Conservation (phyloP, 1,140 invertebrate species). For the Spodoptera frugiperda region DNA sequence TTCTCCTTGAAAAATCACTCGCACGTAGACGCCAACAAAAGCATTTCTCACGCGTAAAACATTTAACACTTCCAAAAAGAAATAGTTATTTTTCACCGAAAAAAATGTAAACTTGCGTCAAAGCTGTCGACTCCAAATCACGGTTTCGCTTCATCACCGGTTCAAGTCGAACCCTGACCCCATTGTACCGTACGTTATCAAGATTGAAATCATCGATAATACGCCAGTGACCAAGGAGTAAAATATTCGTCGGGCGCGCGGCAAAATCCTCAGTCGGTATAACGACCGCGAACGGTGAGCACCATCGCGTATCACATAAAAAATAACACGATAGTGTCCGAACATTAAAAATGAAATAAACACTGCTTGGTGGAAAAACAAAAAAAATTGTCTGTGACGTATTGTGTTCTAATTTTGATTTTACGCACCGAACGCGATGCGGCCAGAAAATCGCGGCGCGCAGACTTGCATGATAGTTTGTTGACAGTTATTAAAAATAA, state of each 20-base stretch:
- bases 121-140: conserved; percentile 35
- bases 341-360: conserved; percentile 48
- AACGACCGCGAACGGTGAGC: conserved; percentile 66
- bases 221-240: conserved; percentile 73
- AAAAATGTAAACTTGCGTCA: conserved; percentile 15
- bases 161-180: conserved; percentile 76
- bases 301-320: conserved; percentile 55
- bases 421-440: conserved; percentile 48
- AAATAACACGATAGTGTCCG: conserved; percentile 38
- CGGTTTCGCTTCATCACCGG: conserved; percentile 56
- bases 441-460: conserved; percentile 26
- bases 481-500: conserved; percentile 33
- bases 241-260: conserved; percentile 56
- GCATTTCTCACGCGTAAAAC: not conserved
- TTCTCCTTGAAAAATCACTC: too few species aligned
- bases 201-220: conserved; percentile 79
- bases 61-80: conserved; percentile 11
- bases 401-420: conserved; percentile 52
- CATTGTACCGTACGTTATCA: conserved; percentile 70
- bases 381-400: conserved; percentile 49
- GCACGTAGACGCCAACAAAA: too few species aligned
- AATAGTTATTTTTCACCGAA: not conserved
- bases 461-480: conserved; percentile 30
- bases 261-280: conserved; percentile 71
- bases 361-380: conserved; percentile 43